Base-by-base conservation (phyloP, 2,888 invertebrate species). In the Eugnorisma glareosa region DNA sequence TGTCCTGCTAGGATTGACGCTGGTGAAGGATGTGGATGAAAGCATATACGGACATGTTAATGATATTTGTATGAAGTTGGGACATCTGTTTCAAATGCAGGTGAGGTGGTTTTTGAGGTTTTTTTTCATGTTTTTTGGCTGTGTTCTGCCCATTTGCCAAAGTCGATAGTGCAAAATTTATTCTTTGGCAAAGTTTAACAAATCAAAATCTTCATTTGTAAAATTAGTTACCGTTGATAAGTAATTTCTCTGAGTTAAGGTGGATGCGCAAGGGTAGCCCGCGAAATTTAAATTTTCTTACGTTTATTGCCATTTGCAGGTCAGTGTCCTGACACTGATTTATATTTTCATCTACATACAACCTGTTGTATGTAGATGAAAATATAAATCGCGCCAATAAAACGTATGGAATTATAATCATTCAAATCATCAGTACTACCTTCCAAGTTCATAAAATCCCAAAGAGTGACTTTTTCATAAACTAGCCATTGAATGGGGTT, bases 21-120 rank as follows among this genome's bases (percentile, higher is more conserved):
- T 99, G 94, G 98, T 98, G 82, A 97, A 98, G 94, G 97, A 97
- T 72, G 91, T 93, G 45, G 98, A 99, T 92, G 95, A 97, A 24
- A 97, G 98, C 87, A 97, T 97, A 79, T 98, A 98, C 90, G 95
- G 97, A 15, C 98, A 98, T 91, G 98, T 98, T 0, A 98, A 98
- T 92, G 97, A 97, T 0, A 98, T 99, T 83, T 96, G 99, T 13
- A 92, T 98, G 67, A 98, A 99, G 94, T 98, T 99, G 97, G 99
- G 99, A 31, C 98, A 98, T 86, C 98, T 99, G 86, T 99, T 98
- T 93, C 99, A 99, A 97, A 98, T 99, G 61, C 98, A 99, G 97
- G 98, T 98, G 18, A 64, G n/a, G 13, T 40, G 1, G 64, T 40
- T 64, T 18, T 64, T 64, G 8, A 13, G 18, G 21, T 21, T 0